phyloP scores from a whole-genome alignment of 2,113 vertebrate genomes.

The Scomber colias region DNA sequence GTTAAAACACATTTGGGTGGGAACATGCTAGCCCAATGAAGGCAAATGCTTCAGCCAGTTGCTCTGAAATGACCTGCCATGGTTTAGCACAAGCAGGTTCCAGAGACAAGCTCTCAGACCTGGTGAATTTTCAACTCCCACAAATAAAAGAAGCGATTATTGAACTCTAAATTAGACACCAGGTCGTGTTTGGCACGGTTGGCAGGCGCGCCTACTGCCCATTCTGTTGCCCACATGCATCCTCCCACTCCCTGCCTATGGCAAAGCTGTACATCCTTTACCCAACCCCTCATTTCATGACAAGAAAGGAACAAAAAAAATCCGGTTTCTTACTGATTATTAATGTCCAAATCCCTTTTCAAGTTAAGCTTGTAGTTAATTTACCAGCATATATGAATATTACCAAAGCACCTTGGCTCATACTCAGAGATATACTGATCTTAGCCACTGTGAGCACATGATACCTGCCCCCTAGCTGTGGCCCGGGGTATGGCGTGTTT shows the following conservation, averaged over 20 bases:
- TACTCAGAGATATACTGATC: conserved; percentile 69
- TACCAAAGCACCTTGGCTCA: conserved; percentile 77
- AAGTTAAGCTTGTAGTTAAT: conserved; percentile 65
- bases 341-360: conserved; percentile 68
- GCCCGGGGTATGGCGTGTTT: conserved; percentile 75
- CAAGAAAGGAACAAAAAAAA: conserved; percentile 23
- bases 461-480: conserved; percentile 65
- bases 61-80: conserved; percentile 48
- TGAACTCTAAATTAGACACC: conserved; percentile 46
- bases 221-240: conserved; percentile 59
- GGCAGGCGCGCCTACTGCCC: conserved; percentile 39
- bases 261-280: conserved; percentile 48
- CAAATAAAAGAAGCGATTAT: conserved; percentile 45
- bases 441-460: conserved; percentile 57
- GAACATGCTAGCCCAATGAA: conserved; percentile 68
- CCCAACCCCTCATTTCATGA: conserved; percentile 42
- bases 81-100: conserved; percentile 30
- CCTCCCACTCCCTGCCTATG: conserved; percentile 56
- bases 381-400: conserved; percentile 72
- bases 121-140: conserved; percentile 18
- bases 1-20: conserved; percentile 54
- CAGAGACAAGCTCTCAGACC: conserved; percentile 45
- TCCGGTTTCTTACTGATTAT: conserved; percentile 43
- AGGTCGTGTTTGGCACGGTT: conserved; percentile 59
- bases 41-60: conserved; percentile 64